Conservation (phyloP, 2,797 vertebrate genomes). For the Fringilla coelebs region DNA sequence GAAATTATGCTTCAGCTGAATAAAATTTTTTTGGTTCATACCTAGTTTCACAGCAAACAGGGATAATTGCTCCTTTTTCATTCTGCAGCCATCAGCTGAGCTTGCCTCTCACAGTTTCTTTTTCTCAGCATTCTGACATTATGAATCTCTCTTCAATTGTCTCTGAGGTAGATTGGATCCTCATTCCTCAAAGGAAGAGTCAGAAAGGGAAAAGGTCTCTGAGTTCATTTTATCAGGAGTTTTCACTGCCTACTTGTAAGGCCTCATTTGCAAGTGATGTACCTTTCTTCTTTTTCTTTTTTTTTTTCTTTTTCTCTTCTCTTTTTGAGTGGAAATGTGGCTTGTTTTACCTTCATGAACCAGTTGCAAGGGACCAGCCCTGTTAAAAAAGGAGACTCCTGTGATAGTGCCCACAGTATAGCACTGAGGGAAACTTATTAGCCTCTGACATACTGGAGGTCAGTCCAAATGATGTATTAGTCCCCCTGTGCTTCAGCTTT, state of each 20-base stretch:
- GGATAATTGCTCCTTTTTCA: neutral
- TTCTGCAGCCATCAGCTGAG: neutral
- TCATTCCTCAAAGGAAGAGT: neutral
- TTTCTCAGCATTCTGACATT: neutral
- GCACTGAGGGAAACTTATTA: slow-evolving; percentile 16
- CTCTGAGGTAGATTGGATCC: neutral
- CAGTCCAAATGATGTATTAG: neutral
- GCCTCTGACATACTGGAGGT: neutral
- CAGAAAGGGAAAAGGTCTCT: neutral
- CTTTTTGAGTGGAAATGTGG: neutral
- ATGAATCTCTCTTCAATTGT: neutral
- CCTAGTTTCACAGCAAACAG: neutral
- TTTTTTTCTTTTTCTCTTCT: neutral
- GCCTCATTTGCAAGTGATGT: neutral
- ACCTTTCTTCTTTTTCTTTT: neutral
- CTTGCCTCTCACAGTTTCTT: neutral
- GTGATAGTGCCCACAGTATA: neutral
- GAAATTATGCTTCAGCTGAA: slow-evolving; percentile 10
- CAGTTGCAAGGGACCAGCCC: neutral
- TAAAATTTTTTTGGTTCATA: neutral
- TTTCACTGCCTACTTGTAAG: neutral
- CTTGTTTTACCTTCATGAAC: neutral
- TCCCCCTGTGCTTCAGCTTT: neutral
- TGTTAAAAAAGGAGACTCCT: neutral
- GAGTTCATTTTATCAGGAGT: neutral